Evolutionary conservation across 1,140 invertebrate genomes (phyloP), one percentile per base, ranked within the genome.

Genomic region (Dicyema japonicum): DNA sequence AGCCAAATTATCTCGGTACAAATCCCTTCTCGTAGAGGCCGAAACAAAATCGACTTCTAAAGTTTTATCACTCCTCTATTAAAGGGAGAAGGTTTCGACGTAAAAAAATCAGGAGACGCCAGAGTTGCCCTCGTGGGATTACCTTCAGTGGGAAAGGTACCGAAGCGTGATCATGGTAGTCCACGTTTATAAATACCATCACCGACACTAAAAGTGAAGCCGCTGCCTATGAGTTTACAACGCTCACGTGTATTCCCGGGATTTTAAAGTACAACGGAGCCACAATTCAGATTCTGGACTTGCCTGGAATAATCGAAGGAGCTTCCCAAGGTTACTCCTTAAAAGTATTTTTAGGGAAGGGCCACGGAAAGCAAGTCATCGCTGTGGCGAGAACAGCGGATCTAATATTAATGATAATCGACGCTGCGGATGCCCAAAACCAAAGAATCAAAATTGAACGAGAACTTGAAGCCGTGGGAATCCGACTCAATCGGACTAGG

Each of bases 221-320:
- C 26, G 85, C 85, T 7, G 70, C 69, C 28, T 97, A 97, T 52
- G 88, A 97, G 55, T 97, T 97, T 47, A 97, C 88, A 32, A 97
- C 88, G 0, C 54, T 97, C 22, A 97, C 88, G 15, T 97, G 88
- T 54, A 94, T 97, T 41, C 88, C 88, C 25, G 88, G 88, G 31
- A 15, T 27, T 31, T 40, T 44, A 22, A 32, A 55, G 46, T 88
- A 90, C 44, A 74, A 82, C 47, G 78, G 80, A 27, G 82, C 82
- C 11, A 92, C 90, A 46, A 94, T 97, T 45, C 88, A 92, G 43
- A 56, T 92, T 24, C 61, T 92, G 2, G 82, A 92, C 65, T 61
- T 92, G 38, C 82, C 82, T 36, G 82, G 80, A 27, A 60, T 64
- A 39, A 90, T 90, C 50, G 80, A 90, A 61, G 80, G 78, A 34